A percentile compares a stretch with the other conserved stretches of the same genome.
phyloP scores from a whole-genome alignment of 2,113 vertebrate species.

The Crocuta crocuta region DNA sequence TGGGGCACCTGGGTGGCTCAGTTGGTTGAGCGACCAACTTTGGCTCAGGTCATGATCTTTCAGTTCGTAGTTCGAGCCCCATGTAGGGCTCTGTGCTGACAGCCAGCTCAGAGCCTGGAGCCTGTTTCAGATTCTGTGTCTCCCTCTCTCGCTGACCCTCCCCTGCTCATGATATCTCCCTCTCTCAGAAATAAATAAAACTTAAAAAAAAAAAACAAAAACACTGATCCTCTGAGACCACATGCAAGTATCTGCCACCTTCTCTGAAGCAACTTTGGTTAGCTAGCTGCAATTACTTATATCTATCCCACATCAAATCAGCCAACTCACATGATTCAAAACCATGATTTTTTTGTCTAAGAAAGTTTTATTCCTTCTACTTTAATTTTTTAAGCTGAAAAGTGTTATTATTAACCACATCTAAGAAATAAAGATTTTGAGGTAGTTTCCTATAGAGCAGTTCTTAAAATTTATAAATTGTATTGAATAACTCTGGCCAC shows the following conservation, averaged over 20 bases:
- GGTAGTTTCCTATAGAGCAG: not conserved
- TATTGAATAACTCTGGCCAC: not conserved
- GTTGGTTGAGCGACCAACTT: too few relatives aligned
- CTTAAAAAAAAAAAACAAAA: not conserved
- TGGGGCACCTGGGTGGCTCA: not conserved
- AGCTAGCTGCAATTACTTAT: not conserved
- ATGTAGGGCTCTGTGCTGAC: too few relatives aligned
- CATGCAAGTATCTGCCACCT: not conserved
- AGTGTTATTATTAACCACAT: not conserved
- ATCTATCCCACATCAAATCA: not conserved
- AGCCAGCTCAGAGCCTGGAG: too few relatives aligned
- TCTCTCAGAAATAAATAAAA: too few relatives aligned
- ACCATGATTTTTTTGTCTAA: not conserved
- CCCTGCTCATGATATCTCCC: too few relatives aligned
- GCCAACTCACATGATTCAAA: not conserved
- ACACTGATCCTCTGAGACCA: not conserved
- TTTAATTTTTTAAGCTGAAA: not conserved
- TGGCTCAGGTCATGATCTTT: too few relatives aligned
- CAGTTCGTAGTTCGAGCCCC: too few relatives aligned
- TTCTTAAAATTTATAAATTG: not conserved
- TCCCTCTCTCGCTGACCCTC: too few relatives aligned
- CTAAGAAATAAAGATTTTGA: not conserved
- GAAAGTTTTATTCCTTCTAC: not conserved
- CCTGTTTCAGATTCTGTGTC: too few relatives aligned
- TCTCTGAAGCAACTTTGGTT: not conserved